These are phyloP conservation scores for Philopedon plagiatum DNA, from an alignment of 2,888 invertebrate species.

Conservation along the genomic window DNA sequence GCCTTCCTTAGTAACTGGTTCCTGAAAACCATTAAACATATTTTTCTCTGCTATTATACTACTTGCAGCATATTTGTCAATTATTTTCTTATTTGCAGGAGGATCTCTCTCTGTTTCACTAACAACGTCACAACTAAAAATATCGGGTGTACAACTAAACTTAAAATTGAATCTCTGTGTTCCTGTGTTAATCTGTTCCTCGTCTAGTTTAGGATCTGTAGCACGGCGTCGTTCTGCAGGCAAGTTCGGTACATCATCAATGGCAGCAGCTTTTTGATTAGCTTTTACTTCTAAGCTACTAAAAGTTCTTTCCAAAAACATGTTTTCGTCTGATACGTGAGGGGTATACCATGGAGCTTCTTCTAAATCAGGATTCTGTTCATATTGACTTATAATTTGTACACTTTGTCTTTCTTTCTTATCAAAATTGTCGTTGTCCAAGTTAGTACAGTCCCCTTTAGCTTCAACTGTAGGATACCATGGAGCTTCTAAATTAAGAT, in stretches of 20 bases:
- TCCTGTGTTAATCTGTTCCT: neutral
- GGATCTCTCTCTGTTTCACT: neutral
- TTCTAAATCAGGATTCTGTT: too few relatives aligned
- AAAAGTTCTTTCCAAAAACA: neutral
- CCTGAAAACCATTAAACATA: neutral
- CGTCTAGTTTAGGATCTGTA: neutral
- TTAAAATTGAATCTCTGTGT: slow-evolving; percentile 3
- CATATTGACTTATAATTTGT: neutral
- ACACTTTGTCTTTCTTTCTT: neutral
- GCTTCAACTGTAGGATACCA: too few relatives aligned
- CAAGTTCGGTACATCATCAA: neutral
- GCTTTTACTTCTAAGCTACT: neutral
- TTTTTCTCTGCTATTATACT: neutral
- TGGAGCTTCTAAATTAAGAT: too few relatives aligned
- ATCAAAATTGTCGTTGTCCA: neutral
- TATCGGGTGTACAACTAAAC: slow-evolving; percentile 13
- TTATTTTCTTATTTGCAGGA: neutral
- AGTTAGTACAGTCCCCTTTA: neutral
- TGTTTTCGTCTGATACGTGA: neutral
- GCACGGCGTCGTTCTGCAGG: neutral
- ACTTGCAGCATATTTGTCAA: neutral
- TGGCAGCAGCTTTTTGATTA: neutral
- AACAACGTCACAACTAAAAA: slow-evolving; percentile 6
- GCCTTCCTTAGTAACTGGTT: neutral
- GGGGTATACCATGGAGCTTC: neutral